phyloP scores from a whole-genome alignment of 2,113 vertebrate genomes.

The Barbus barbus region DNA sequence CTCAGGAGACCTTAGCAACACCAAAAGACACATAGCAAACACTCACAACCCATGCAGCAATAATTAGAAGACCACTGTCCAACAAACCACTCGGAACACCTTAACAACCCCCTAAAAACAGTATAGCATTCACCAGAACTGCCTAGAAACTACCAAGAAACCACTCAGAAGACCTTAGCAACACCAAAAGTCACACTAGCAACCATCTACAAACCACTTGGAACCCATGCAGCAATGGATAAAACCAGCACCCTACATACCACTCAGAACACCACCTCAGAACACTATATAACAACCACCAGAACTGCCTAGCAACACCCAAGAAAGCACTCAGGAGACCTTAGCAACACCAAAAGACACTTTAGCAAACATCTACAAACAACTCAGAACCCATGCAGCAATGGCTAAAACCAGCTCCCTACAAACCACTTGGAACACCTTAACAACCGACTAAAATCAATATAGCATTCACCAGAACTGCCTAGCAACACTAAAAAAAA shows the following conservation, averaged over 20 bases:
- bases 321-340: background rate
- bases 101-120: background rate
- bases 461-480: too few species aligned
- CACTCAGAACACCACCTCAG: background rate
- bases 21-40: too few species aligned
- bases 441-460: too few species aligned
- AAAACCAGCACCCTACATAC: background rate
- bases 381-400: too few species aligned
- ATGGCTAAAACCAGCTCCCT: accelerated
- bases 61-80: background rate
- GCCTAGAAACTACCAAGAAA: too few species aligned
- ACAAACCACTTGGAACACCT: too few species aligned
- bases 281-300: background rate
- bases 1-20: too few species aligned
- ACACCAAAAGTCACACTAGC: background rate
- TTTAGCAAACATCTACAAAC: too few species aligned
- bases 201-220: background rate
- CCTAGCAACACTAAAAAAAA: too few species aligned
- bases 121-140: background rate
- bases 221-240: background rate
- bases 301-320: background rate
- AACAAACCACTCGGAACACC: background rate
- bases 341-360: too few species aligned
- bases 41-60: background rate
- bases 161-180: too few species aligned